Base-by-base conservation (phyloP, 2,113 vertebrate genomes). In the Pongo pygmaeus region DNA sequence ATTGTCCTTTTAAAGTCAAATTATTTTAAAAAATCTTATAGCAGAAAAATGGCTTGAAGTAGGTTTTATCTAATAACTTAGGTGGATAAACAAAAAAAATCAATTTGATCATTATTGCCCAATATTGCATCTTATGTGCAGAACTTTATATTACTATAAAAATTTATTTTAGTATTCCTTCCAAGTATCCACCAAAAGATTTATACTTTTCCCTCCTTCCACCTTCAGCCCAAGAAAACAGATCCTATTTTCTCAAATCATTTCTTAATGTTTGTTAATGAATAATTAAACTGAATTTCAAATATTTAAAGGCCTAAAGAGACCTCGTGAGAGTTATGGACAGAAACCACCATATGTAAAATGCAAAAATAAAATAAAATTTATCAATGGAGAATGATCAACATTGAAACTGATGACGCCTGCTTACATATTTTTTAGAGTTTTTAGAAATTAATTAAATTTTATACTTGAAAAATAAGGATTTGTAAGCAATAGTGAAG, bases 161-260 rank as follows among this genome's bases (percentile, higher is more conserved):
- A 70, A 13, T 80, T 95, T 92, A 9, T 91, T 57, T 95, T 35
- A 61, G 25, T 83, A 74, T 97, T 96, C 25, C 70, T 88, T 77
- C 23, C 32, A 84, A 59, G 18, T 88, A 91, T 25, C 18, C 3
- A 70, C 2, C 17, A 55, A 78, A 96, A 70, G 5, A 25, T 8
- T 11, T 91, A 52, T 0, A 27, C 3, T 61, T 89, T 95, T 69
- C 67, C 61, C 32, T 85, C 9, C 7, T 75, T 95, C 5, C 6
- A 55, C 17, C 55, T 69, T 81, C 84, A 81, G 14, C 2, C 55
- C 32, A 79, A 43, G 16, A 52, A 88, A 92, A 77, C 4, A 59
- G 22, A 43, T 20, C 3, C 3, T 59, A 22, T 91, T 77, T 97
- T 81, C 55, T 78, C 70, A 91, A 77, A 92, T 59, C 22, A 13